Base-by-base conservation (phyloP, 64 coral and sea anemone species). In the Acropora yongei region DNA sequence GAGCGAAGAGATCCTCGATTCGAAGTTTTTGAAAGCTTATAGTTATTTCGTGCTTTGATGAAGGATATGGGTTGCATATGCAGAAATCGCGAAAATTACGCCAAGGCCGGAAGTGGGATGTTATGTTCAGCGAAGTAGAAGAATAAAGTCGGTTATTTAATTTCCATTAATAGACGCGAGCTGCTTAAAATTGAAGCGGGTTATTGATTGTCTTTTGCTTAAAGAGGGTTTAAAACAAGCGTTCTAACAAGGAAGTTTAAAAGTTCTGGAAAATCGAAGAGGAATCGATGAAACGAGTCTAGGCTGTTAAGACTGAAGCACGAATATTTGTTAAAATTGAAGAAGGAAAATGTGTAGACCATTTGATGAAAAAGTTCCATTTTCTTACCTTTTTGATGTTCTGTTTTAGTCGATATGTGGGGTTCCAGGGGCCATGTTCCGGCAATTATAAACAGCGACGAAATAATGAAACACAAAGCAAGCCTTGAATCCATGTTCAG, bases 401-500 rank as follows among this genome's bases (percentile, higher is more conserved):
- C 16, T 4, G 41, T 43, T 47, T 19, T 13, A 17, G 18, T 4
- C 48, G 61, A 47, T 30, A 30, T 30, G 30, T 30, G 30, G 42
- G 66, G 17, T 85, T 69, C 82, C 46, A 68, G 16, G 10, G 82
- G 82, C 82, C 42, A 71, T 49, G 82, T 46, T 69, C 45, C 66
- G n/a, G 19, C 82, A 18, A 72, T 47, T 19, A 85, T 16, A 49
- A 85, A 71, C 18, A 85, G 14, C 61, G 61, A 85, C 3, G 82
- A 71, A 6, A 85, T 14, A 9, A 72, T 45, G 49, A 85, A 18
- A 66, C 63, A 48, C 44, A 85, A 9, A 20, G 65, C 46, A 71
- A 85, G 16, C 68, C 82, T 85, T 41, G 61, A 4, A 11, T 85
- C 82, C 82, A 85, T 85, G 66, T n/a, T 71, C 30, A 30, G 30